Base-by-base conservation (phyloP, 2,797 vertebrate genomes). In the Borostomias antarcticus region DNA sequence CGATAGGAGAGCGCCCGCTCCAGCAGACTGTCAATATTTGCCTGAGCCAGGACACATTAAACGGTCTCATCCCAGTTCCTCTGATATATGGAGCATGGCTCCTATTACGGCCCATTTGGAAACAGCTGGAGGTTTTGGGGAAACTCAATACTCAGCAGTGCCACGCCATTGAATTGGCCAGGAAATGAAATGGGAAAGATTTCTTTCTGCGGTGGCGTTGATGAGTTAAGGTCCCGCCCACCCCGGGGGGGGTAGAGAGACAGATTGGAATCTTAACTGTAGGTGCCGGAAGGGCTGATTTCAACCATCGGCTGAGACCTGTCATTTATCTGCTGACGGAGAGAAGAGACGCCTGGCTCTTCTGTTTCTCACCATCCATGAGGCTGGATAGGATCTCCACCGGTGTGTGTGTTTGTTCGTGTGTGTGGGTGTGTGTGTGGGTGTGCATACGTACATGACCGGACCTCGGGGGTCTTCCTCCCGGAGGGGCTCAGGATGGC, bases 21-120 rank as follows among this genome's bases (percentile, higher is more conserved):
- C 47, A 50, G 63, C 66, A 54, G 71, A 75, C 62, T 78, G 78
- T 90, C 78, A 82, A 77, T 85, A 88, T 82, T 85, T 83, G 54
- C 70, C 74, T 64, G 67, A 80, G 77, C 74, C 72, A 72, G 74
- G 73, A 77, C 61, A 61, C 63, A 79, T 81, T 84, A 80, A 85
- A 80, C 74, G 61, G 64, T 69, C 70, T 76, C 72, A 76, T 84
- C 81, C 60, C 62, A 63, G 70, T 58, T 73, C 68, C 61, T 58
- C 37, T 80, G 77, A 76, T 76, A 65, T 77, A 84, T 56, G 48
- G 73, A 76, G 69, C 33, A 57, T 45, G 54, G 21, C 32, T 68
- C 66, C 70, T 82, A 65, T 78, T 68, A 70, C 79, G 52, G 68
- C 73, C 64, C 74, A 66, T 82, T 85, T 83, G 74, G 66, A 84